Percentiles rank a stretch among this genome's conserved stretches.
Conservation (phyloP, 2,888 invertebrate genomes). For the Tolmerus cingulatus region DNA sequence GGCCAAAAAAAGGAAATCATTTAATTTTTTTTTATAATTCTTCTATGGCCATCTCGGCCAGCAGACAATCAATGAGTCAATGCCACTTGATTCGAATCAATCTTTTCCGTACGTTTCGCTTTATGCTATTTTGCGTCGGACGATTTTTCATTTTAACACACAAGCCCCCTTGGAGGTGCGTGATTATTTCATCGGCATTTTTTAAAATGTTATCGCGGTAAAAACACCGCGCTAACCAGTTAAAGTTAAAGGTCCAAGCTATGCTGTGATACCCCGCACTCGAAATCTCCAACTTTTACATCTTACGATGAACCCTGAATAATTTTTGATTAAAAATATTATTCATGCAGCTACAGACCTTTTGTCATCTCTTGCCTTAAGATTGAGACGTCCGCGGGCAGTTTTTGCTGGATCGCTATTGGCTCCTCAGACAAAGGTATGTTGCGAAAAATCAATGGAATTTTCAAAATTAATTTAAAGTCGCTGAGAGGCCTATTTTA, state of each 20-base stretch:
- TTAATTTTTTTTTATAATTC: not conserved
- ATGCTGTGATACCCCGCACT: not conserved
- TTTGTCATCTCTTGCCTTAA: not conserved
- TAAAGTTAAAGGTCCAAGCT: not conserved
- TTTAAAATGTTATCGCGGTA: not conserved
- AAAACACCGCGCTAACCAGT: not conserved
- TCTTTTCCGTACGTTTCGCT: not conserved
- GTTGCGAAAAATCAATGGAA: not conserved
- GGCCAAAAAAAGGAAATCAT: not conserved
- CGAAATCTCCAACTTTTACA: not conserved
- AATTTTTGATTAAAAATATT: not conserved
- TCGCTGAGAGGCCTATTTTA: not conserved
- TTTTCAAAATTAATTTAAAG: not conserved
- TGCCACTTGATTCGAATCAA: not conserved
- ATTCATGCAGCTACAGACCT: not conserved
- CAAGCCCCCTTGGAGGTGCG: not conserved
- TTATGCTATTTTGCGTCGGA: not conserved
- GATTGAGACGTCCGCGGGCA: not conserved
- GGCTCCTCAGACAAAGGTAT: not conserved
- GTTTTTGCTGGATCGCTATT: not conserved
- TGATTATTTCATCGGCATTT: not conserved
- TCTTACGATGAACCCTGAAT: not conserved
- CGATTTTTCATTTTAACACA: not conserved
- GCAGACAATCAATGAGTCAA: not conserved
- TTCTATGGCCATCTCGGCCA: not conserved